These are phyloP conservation scores for Drosophila nr. perissopoda DNA, from an alignment of 2,888 invertebrate species.

Conservation along the genomic window DNA sequence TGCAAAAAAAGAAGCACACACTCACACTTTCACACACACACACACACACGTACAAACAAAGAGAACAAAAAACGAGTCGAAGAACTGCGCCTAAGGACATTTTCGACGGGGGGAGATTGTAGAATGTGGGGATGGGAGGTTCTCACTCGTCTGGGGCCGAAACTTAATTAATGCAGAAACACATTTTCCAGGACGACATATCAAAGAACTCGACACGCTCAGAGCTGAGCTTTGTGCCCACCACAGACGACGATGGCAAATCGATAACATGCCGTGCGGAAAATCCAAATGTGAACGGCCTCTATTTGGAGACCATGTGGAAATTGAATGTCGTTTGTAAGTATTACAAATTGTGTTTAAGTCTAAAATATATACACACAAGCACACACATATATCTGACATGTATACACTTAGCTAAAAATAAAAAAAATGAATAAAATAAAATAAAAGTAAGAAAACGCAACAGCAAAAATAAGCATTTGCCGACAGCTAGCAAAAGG, in stretches of 20 bases:
- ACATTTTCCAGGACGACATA: conserved; percentile 89
- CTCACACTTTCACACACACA: neutral
- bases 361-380: conserved; percentile 54
- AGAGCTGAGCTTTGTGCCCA: conserved; percentile 94
- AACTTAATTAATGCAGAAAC: conserved; percentile 79
- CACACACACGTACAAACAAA: conserved; percentile 19
- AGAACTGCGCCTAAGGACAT: conserved; percentile 36
- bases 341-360: conserved; percentile 86
- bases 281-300: conserved; percentile 94
- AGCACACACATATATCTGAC: neutral
- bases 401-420: conserved; percentile 12
- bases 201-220: conserved; percentile 93
- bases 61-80: conserved; percentile 18
- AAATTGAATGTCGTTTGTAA: conserved; percentile 95
- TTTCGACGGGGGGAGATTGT: conserved; percentile 3
- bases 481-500: conserved; percentile 76
- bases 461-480: conserved; percentile 20
- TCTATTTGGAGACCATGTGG: conserved; percentile 93
- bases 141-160: conserved; percentile 26
- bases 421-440: conserved; percentile 24
- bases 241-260: conserved; percentile 95
- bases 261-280: conserved; percentile 94
- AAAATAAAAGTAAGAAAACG: conserved; percentile 24
- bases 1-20: conserved; percentile 36
- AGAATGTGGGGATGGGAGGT: neutral